Evolutionary conservation across 1,140 invertebrate genomes (phyloP).

Genomic region (Drosophila willistoni): DNA sequence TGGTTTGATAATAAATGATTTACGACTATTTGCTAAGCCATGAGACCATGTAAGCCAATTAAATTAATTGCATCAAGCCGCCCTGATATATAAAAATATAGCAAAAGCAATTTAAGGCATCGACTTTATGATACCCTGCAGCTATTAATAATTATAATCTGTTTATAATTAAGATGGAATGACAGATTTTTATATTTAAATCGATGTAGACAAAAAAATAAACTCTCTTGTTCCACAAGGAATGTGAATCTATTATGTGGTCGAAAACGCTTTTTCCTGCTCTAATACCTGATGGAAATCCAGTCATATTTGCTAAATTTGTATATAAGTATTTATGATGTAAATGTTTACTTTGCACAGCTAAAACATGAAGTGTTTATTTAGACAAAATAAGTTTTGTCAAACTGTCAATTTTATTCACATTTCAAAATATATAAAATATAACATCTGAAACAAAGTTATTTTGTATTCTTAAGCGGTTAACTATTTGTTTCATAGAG

Average conservation of each 20-base stretch:
- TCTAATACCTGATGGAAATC: too few species aligned
- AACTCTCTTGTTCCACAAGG: too few species aligned
- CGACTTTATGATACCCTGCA: background rate
- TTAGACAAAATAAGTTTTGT: background rate
- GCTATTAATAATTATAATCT: background rate
- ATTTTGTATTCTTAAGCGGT: too few species aligned
- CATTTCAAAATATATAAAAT: too few species aligned
- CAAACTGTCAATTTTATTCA: too few species aligned
- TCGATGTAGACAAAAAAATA: too few species aligned
- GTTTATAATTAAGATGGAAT: background rate
- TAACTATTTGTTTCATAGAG: too few species aligned
- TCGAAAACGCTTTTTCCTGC: too few species aligned
- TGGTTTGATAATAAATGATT: slow-evolving; percentile 49
- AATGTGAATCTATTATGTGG: too few species aligned
- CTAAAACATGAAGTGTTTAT: background rate
- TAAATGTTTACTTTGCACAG: background rate
- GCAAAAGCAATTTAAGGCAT: background rate
- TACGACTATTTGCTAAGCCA: slow-evolving; percentile 44
- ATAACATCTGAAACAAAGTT: too few species aligned
- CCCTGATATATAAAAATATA: slow-evolving; percentile 3
- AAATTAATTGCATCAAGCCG: slow-evolving; percentile 42
- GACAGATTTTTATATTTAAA: too few species aligned
- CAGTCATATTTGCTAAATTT: background rate
- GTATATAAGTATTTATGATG: background rate
- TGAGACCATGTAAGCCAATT: slow-evolving; percentile 39